Evolutionary conservation across 1,140 invertebrate species (phyloP).

Genomic region (Orchestia grillus): DNA sequence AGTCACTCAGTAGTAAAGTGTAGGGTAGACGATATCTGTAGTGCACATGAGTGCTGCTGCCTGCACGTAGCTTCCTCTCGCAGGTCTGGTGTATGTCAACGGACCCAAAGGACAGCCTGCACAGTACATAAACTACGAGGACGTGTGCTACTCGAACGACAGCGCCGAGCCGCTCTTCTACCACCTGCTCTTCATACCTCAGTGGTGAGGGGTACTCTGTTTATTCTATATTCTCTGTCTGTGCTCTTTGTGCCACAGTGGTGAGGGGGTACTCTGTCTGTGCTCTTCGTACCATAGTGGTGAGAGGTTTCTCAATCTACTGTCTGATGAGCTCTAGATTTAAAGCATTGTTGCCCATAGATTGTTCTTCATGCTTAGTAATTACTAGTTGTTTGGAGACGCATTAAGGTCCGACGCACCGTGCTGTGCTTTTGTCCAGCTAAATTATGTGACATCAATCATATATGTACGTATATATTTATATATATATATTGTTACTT

Average conservation of each 20-base stretch:
- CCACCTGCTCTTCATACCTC: constrained; percentile 9
- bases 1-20: too few relatives aligned
- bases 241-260: constrained; percentile 17
- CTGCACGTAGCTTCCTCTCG: constrained; percentile 62
- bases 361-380: too few relatives aligned
- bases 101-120: constrained; percentile 79
- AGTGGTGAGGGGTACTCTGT: constrained; percentile 45
- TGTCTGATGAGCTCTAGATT: too few relatives aligned
- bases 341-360: too few relatives aligned
- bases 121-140: constrained; percentile 80
- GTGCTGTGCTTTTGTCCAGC: too few relatives aligned
- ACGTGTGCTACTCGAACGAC: constrained; percentile 69
- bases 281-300: constrained; percentile 16
- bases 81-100: constrained; percentile 78
- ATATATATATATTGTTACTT: too few relatives aligned
- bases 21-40: not conserved
- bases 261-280: too few relatives aligned
- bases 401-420: too few relatives aligned
- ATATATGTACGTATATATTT: too few relatives aligned
- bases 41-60: not conserved
- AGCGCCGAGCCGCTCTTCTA: not conserved
- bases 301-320: not conserved
- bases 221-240: too few relatives aligned
- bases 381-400: too few relatives aligned
- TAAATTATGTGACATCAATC: too few relatives aligned